Base-by-base conservation (phyloP, 2,113 vertebrate species). In the Silurus meridionalis region DNA sequence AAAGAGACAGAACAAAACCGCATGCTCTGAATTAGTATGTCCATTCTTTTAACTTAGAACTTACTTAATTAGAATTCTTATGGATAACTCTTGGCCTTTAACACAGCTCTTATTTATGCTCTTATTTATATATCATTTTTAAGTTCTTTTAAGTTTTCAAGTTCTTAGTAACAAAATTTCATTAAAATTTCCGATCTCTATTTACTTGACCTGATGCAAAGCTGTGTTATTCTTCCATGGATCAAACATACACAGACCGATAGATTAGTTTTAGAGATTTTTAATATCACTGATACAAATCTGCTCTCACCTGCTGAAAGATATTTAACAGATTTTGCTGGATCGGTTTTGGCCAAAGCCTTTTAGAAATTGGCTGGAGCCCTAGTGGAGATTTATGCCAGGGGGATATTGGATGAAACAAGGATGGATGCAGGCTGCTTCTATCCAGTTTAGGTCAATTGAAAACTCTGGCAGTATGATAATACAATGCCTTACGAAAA, bases 21-120 rank as follows among this genome's bases (percentile, higher is more conserved):
- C 84, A 95, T 95, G 83, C 95, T 94, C 77, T 96, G 95, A 87
- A 96, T 95, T 88, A 95, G 92, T 90, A 96, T 94, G 91, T 96
- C 95, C 96, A 97, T 97, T 67, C 25, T 89, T 77, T 69, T 46
- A 86, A 52, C 11, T 2, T 11, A 64, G 37, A 11, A 19, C 58
- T 72, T 53, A 60, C 28, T 37, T 83, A 23, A 48, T 25, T 17
- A 61, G n/a, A 25, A 25, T 60, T 55, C 7, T 81, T 77, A 28
- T 66, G 55, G 64, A 71, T 60, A 66, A 55, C 89, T 89, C 13
- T 6, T 82, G 67, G 23, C 67, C 83, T 55, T n/a, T 66, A 55
- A 23, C 9, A 4, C 6, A 28, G 4, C 37, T 57, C 53, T 57
- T 87, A 91, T 88, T 85, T 89, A 90, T 84, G 82, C 60, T n/a